A percentile compares a stretch with the other conserved stretches of the same genome.
phyloP scores from a whole-genome alignment of 2,797 vertebrate genomes.

The Dermochelys coriacea region DNA sequence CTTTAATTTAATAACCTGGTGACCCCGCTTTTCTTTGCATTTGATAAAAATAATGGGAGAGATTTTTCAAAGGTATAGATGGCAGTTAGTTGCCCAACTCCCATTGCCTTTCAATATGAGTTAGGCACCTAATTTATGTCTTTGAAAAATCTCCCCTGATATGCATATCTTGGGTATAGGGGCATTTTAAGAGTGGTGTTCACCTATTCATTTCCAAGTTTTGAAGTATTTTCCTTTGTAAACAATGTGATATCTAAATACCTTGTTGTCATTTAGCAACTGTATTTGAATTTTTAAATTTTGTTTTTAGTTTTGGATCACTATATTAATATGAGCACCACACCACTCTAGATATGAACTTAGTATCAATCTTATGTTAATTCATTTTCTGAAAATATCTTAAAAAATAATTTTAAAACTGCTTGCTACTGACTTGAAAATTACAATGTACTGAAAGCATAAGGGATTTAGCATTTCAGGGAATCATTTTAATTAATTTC shows the following conservation, averaged over 20 bases:
- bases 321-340: too few species aligned
- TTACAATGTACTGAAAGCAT: not conserved
- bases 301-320: too few species aligned
- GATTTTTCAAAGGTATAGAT: not conserved
- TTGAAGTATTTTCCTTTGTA: too few species aligned
- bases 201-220: too few species aligned
- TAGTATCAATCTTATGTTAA: not conserved
- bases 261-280: too few species aligned
- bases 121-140: not conserved
- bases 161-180: not conserved
- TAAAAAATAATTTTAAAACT: not conserved
- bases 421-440: not conserved
- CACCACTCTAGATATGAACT: too few species aligned
- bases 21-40: not conserved
- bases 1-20: not conserved
- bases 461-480: not conserved
- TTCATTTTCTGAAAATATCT: not conserved
- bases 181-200: too few species aligned
- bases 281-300: too few species aligned
- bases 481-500: not conserved
- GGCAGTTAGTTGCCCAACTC: not conserved
- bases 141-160: not conserved
- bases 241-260: too few species aligned
- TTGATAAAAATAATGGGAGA: not conserved
- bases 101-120: not conserved